Base-by-base conservation (phyloP, 2,797 vertebrate genomes). In the Premnoplex brunnescens region DNA sequence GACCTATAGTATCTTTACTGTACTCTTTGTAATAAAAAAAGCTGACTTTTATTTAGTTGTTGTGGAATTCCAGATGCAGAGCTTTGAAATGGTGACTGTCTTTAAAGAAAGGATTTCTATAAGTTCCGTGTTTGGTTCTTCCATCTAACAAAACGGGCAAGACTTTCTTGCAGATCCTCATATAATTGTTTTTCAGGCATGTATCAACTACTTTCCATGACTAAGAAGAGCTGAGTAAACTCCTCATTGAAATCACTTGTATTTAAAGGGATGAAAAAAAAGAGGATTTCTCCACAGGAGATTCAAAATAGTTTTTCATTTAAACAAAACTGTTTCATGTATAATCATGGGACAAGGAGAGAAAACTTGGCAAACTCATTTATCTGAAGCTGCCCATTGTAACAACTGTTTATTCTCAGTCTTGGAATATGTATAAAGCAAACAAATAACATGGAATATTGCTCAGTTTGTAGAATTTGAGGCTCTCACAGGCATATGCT, bases 31-130 rank as follows among this genome's bases (percentile, higher is more conserved):
- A 56, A 83, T 88, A 41, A 15, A 59, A 93, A 79, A 59, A 48
- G 8, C 56, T 60, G 87, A 56, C 67, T 91, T 89, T 89, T 15
- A 83, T 87, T 74, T 66, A 37, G 28, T 44, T 74, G 12, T 52
- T 89, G 84, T 92, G 36, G 63, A 85, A 67, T 34, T 93, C 87
- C 87, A 93, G 81, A 88, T 76, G 60, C 34, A 77, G 75, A 43
- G n/a, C 64, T 90, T 85, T 83, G 68, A 36, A 32, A 44, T 46
- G n/a, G 51, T 67, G n/a, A 74, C 58, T 23, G 22, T 44, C 67
- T 64, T 52, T 60, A 49, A 76, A 36, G 67, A 78, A 72, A 69
- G 44, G 83, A 67, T 77, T 60, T 37, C 34, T 78, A 1, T 13
- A 52, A 75, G 16, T 54, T 90, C 66, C 78, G 20, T 4, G 14